A percentile compares a stretch with the other conserved stretches of the same genome.
These are phyloP conservation scores for Oikopleura albicans DNA, from an alignment of 23 tunicate species.

Conservation along the genomic window DNA sequence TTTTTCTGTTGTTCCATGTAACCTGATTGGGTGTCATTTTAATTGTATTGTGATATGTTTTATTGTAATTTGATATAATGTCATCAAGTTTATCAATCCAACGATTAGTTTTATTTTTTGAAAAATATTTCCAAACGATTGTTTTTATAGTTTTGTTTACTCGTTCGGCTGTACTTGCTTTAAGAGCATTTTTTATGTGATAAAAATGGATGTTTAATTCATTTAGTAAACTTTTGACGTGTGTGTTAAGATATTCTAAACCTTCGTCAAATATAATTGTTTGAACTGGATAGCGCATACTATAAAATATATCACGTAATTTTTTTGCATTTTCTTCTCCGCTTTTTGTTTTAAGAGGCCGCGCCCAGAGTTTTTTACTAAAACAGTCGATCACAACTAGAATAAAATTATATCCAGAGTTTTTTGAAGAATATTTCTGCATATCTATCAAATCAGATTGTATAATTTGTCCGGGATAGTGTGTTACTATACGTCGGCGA, in stretches of 20 bases:
- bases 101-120: neutral
- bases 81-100: neutral
- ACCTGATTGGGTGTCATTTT: neutral
- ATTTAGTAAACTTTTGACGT: neutral
- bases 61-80: neutral
- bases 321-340: neutral
- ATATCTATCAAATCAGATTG: too few relatives aligned
- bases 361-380: neutral
- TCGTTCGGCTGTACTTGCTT: neutral
- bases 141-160: neutral
- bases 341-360: neutral
- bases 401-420: neutral
- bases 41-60: neutral
- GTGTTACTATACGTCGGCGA: too few relatives aligned
- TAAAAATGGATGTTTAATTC: neutral
- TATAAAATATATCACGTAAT: neutral
- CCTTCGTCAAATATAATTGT: neutral
- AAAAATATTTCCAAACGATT: neutral
- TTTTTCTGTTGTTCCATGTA: neutral
- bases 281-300: neutral
- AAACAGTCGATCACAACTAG: too few relatives aligned
- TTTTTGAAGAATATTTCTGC: neutral
- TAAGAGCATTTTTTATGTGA: neutral
- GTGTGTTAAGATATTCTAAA: neutral
- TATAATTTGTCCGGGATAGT: too few relatives aligned